A percentile compares a stretch with the other conserved stretches of the same genome.
phyloP scores from a whole-genome alignment of 2,888 invertebrate genomes.

The Ariolimax columbianus region DNA sequence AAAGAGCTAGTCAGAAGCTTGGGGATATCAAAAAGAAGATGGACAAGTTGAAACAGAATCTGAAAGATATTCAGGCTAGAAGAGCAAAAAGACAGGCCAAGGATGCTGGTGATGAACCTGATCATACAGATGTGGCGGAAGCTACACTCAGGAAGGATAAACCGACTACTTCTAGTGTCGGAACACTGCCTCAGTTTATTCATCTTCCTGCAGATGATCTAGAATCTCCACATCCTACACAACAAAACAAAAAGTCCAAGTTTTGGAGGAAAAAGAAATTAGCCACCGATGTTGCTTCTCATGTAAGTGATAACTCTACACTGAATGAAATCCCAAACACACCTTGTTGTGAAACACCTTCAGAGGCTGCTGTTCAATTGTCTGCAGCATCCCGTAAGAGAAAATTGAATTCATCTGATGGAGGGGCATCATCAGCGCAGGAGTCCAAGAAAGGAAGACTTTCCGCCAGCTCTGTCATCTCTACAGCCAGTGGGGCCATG shows the following conservation, averaged over 20 bases:
- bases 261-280: background rate
- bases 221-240: background rate
- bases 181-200: slow-evolving; percentile 22
- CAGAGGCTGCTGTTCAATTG: background rate
- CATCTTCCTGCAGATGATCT: slow-evolving; percentile 9
- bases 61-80: slow-evolving; percentile 40
- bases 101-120: background rate
- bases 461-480: slow-evolving; percentile 3
- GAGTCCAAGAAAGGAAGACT: slow-evolving; percentile 8
- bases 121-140: background rate
- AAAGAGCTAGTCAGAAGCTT: slow-evolving; percentile 38
- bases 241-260: background rate
- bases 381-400: slow-evolving; percentile 19
- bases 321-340: background rate
- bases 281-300: background rate
- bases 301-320: background rate
- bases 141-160: background rate
- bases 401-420: background rate
- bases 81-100: slow-evolving; percentile 32
- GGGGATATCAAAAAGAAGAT: slow-evolving; percentile 50
- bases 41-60: slow-evolving; percentile 36
- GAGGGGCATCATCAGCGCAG: background rate
- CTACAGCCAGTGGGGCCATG: slow-evolving; percentile 49
- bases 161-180: background rate
- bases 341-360: background rate